A percentile compares a stretch with the other conserved stretches of the same genome.
These are phyloP conservation scores for Microplitis demolitor DNA, from an alignment of 1,140 invertebrate genomes.

Conservation along the genomic window DNA sequence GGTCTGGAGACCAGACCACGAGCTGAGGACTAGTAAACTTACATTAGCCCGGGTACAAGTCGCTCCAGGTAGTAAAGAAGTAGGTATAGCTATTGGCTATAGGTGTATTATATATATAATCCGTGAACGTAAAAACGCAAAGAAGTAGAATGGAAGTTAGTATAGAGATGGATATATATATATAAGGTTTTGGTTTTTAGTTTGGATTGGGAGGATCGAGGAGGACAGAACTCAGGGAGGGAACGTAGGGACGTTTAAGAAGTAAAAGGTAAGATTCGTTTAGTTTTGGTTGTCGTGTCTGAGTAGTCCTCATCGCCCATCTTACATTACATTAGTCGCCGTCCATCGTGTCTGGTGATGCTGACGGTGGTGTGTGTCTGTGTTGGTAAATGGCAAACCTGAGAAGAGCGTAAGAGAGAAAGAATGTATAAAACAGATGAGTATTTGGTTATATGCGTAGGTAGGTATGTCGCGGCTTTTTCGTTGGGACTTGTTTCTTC, in stretches of 20 bases:
- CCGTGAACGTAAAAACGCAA: conserved; percentile 15
- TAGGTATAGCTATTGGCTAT: background rate
- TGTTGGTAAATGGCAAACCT: background rate
- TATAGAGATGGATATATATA: background rate
- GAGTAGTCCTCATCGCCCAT: background rate
- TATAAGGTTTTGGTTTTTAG: background rate
- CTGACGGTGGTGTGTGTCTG: background rate
- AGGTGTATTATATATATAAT: conserved; percentile 1
- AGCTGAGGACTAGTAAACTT: no score
- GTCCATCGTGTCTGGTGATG: background rate
- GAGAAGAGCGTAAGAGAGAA: background rate
- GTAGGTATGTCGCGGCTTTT: no score
- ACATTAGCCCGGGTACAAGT: no score
- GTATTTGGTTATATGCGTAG: no score
- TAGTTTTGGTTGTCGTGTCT: conserved; percentile 5
- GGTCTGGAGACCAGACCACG: background rate
- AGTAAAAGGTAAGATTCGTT: background rate
- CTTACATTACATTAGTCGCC: no score
- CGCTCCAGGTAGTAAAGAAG: background rate
- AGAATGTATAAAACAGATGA: no score
- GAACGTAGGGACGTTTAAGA: no score
- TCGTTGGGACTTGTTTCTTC: no score
- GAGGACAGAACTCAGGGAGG: background rate
- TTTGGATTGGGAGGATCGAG: background rate
- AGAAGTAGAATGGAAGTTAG: background rate